Conservation (phyloP, 2,888 invertebrate genomes). For the Sympetrum striolatum region DNA sequence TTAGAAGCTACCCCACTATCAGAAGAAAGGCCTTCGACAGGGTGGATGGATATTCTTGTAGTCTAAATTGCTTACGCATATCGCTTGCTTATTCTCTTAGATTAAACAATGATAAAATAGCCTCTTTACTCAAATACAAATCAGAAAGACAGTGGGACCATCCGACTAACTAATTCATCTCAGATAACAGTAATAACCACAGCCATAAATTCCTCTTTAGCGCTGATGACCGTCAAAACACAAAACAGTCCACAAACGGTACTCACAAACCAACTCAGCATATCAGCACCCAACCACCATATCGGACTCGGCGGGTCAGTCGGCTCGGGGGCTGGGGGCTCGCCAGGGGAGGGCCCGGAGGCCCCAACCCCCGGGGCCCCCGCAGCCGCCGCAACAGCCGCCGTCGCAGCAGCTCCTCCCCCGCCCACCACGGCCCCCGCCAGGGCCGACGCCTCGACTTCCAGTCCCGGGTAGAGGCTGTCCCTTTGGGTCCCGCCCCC, state of each 20-base stretch:
- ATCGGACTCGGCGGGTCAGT: slow-evolving; percentile 14
- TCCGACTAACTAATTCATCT: too few species aligned
- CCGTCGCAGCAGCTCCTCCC: slow-evolving; percentile 32
- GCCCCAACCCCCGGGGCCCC: slow-evolving; percentile 25
- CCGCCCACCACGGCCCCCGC: slow-evolving; percentile 35
- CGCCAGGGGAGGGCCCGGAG: slow-evolving; percentile 40
- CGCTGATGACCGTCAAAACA: neutral
- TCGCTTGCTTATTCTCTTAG: too few species aligned
- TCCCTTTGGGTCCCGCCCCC: neutral
- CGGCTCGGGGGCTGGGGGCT: slow-evolving; percentile 18
- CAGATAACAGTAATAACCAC: too few species aligned
- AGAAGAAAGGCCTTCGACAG: too few species aligned
- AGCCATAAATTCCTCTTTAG: too few species aligned
- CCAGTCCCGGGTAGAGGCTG: slow-evolving; percentile 1
- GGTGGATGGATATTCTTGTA: too few species aligned
- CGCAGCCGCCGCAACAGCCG: slow-evolving; percentile 15
- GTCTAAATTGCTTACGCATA: too few species aligned
- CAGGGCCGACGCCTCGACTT: slow-evolving; percentile 27
- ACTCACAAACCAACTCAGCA: slow-evolving; percentile 41
- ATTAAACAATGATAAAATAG: too few species aligned
- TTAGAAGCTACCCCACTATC: too few species aligned
- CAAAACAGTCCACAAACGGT: neutral
- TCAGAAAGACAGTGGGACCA: too few species aligned
- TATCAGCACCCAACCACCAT: slow-evolving; percentile 34
- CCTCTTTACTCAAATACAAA: too few species aligned